These are phyloP conservation scores for Amblyteles armatorius DNA, from an alignment of 2,888 invertebrate genomes.

Conservation along the genomic window DNA sequence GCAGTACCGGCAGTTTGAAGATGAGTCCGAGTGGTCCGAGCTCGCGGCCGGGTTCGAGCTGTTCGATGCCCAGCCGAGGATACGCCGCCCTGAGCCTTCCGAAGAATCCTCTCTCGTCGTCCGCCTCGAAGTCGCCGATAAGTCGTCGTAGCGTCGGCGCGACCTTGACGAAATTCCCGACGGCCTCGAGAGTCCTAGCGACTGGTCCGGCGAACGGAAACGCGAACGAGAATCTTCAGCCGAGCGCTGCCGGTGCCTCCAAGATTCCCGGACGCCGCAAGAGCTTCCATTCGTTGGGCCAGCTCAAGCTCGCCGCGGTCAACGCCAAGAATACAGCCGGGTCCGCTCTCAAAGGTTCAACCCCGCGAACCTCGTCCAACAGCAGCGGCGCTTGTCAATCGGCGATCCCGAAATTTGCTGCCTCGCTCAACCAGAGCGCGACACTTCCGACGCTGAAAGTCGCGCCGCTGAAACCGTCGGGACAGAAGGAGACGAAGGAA, in stretches of 20 bases:
- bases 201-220: too few relatives aligned
- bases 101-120: neutral
- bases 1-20: constrained; percentile 26
- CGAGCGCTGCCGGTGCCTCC: constrained; percentile 8
- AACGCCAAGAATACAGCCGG: neutral
- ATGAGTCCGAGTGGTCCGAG: constrained; percentile 21
- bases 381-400: neutral
- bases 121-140: constrained; percentile 32
- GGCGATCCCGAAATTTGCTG: neutral
- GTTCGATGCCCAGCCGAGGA: constrained; percentile 41
- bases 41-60: constrained; percentile 42
- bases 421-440: neutral
- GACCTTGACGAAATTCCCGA: constrained; percentile 26
- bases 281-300: constrained; percentile 45
- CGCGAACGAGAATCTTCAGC: neutral
- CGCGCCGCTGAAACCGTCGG: neutral
- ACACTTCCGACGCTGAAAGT: constrained; percentile 8
- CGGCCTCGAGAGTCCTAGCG: constrained; percentile 1
- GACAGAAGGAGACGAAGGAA: constrained; percentile 2
- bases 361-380: constrained; percentile 3
- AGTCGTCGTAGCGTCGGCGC: constrained; percentile 55
- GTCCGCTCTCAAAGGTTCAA: constrained; percentile 17
- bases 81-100: constrained; percentile 1
- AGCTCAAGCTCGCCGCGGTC: constrained; percentile 46
- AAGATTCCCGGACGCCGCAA: constrained; percentile 55